Conservation (phyloP, 2,113 vertebrate genomes). For the Zosterops japonicus region DNA sequence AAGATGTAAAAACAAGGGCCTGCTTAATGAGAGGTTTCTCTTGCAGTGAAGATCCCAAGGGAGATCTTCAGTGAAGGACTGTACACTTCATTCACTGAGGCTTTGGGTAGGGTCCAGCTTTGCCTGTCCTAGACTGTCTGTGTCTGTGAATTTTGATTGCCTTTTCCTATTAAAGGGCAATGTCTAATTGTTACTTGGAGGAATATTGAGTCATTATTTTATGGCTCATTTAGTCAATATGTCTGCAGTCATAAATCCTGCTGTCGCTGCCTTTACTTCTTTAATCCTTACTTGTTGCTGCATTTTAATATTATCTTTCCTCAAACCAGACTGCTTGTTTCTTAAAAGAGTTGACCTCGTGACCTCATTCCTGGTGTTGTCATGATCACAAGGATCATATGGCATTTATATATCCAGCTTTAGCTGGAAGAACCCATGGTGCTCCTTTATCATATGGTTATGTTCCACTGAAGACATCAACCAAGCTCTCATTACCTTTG, state of each 20-base stretch:
- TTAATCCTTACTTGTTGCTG: neutral
- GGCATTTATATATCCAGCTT: neutral
- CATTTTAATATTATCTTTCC: neutral
- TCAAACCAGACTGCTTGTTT: neutral
- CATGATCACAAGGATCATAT: neutral
- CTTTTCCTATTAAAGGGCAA: neutral
- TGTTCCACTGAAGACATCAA: neutral
- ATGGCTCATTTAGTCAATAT: neutral
- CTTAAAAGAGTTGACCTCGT: neutral
- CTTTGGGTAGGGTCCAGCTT: neutral
- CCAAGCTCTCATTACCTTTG: neutral
- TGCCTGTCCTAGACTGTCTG: neutral
- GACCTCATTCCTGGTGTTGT: neutral
- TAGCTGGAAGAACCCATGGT: neutral
- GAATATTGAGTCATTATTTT: neutral
- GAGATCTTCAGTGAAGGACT: neutral
- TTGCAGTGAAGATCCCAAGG: neutral
- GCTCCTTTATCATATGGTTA: neutral
- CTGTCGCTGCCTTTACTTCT: neutral
- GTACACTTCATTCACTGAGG: neutral
- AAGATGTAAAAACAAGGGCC: neutral
- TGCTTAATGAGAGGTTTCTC: neutral
- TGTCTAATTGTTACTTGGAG: neutral
- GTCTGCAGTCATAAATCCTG: neutral
- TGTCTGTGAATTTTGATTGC: neutral